Conservation (phyloP, 2,113 vertebrate species). For the Calidris pugnax region DNA sequence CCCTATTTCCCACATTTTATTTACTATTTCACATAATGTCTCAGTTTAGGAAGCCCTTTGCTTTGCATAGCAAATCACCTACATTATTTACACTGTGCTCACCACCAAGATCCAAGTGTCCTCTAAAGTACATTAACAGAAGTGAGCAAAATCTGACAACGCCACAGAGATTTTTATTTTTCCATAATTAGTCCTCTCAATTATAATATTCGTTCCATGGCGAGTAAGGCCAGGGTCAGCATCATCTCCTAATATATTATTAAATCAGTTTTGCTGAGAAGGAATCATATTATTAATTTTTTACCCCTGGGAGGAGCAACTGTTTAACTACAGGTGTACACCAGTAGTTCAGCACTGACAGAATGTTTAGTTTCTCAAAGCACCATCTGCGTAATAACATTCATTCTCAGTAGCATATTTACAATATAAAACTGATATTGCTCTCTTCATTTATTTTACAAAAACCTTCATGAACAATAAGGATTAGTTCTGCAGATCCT, state of each 20-base stretch:
- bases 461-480: not conserved
- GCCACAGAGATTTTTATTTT: not conserved
- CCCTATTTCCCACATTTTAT: not conserved
- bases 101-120: not conserved
- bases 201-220: not conserved
- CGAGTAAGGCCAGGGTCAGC: constrained; percentile 10
- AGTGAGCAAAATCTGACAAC: not conserved
- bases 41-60: not conserved
- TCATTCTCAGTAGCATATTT: constrained; percentile 34
- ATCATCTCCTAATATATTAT: not conserved
- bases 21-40: not conserved
- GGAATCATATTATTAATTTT: not conserved
- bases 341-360: not conserved
- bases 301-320: not conserved
- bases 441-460: constrained; percentile 30
- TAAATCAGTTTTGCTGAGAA: not conserved
- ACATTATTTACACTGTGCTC: not conserved
- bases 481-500: not conserved
- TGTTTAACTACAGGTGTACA: not conserved
- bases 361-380: not conserved
- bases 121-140: not conserved
- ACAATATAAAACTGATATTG: constrained; percentile 29
- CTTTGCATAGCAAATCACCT: constrained; percentile 6
- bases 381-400: not conserved
- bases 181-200: not conserved